Evolutionary conservation across 2,797 vertebrate genomes (phyloP).

Genomic region (Rhynchotus rufescens): DNA sequence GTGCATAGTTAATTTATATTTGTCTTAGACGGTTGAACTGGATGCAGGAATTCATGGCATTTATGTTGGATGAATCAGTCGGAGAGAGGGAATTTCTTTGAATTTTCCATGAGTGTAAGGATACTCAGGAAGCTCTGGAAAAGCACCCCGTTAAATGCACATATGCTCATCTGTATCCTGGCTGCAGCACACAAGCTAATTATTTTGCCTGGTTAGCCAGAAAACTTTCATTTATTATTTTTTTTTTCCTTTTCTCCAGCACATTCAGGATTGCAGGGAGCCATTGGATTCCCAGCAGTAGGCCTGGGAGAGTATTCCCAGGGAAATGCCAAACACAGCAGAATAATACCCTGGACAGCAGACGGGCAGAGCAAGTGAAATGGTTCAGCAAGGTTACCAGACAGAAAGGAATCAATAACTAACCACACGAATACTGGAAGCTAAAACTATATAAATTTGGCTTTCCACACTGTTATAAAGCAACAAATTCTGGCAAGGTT

Average conservation of each 20-base stretch:
- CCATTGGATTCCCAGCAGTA: neutral
- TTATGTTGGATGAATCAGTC: neutral
- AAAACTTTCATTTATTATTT: neutral
- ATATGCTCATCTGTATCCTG: neutral
- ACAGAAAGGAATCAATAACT: conserved; percentile 13
- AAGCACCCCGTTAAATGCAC: neutral
- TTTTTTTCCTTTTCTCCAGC: conserved; percentile 13
- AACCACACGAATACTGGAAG: conserved; percentile 40
- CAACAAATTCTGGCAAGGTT: neutral
- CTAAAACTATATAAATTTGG: neutral
- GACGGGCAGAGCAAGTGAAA: neutral
- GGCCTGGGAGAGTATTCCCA: neutral
- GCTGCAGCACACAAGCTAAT: neutral
- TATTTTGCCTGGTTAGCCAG: conserved; percentile 11
- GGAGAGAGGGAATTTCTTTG: neutral
- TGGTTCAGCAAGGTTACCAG: neutral
- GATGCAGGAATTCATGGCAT: neutral
- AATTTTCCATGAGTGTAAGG: neutral
- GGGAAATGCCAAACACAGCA: conserved; percentile 14
- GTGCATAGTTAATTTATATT: neutral
- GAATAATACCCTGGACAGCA: neutral
- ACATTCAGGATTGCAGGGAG: conserved; percentile 1
- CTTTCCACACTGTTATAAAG: conserved; percentile 22
- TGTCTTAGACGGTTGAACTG: neutral
- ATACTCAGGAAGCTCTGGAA: conserved; percentile 9